A percentile compares a stretch with the other conserved stretches of the same genome.
Conservation (phyloP, 2,113 vertebrate species). For the Catharus fuscescens region DNA sequence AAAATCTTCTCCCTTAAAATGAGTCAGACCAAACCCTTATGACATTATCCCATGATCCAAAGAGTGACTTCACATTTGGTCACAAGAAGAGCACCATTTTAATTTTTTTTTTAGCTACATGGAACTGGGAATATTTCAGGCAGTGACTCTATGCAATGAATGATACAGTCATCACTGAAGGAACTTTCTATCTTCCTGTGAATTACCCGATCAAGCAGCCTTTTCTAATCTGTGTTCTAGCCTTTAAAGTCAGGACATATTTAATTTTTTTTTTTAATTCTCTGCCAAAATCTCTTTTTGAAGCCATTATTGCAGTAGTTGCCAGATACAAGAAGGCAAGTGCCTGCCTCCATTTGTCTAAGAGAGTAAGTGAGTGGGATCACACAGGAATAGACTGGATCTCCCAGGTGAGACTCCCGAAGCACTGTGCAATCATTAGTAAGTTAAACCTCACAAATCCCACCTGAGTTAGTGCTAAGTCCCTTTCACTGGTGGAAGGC, state of each 20-base stretch:
- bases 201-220: not conserved
- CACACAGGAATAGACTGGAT: not conserved
- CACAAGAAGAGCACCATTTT: not conserved
- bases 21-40: constrained; percentile 10
- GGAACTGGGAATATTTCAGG: not conserved
- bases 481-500: not conserved
- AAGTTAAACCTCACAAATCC: not conserved
- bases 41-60: constrained; percentile 23
- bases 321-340: not conserved
- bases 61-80: constrained; percentile 27
- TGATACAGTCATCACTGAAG: not conserved
- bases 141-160: not conserved
- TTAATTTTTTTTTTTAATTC: not conserved
- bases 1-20: constrained; percentile 36
- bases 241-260: not conserved
- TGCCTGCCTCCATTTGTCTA: not conserved
- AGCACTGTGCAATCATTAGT: not conserved
- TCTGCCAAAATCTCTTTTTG: constrained; percentile 17
- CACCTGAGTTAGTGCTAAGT: not conserved
- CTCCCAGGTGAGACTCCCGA: not conserved
- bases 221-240: constrained; percentile 9
- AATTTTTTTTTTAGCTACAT: not conserved
- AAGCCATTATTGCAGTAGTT: not conserved
- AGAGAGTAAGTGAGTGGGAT: not conserved
- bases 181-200: not conserved